Evolutionary conservation across 2,888 invertebrate species (phyloP), one percentile per base, ranked within the genome.

Genomic region (Thelaira solivaga): DNA sequence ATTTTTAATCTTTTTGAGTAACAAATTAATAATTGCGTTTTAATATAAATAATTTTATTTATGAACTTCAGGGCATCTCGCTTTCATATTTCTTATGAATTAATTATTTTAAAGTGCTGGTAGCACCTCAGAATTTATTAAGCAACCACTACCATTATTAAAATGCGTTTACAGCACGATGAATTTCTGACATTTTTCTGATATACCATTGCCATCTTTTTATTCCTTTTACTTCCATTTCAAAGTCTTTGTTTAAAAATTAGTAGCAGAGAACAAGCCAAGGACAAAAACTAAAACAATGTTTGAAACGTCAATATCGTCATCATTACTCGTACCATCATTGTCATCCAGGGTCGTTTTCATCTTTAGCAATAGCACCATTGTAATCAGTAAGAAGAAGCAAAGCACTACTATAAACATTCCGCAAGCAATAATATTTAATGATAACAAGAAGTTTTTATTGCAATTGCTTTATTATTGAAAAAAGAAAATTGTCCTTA

Each of bases 81-180:
- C 0, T 10, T 7, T 0, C 7, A 13, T 7, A 5, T 62, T 13
- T 0, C 4, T 10, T 5, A 61, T 16, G 45, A 62, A 22, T 20
- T 41, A 2, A 51, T 55, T 64, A 26, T 6, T 47, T 72, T 16
- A 24, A 13, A 31, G 8, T 4, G 2, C 64, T 55, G 41, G 8
- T 20, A 20, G 10, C 22, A 72, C 13, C 62, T 53, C 7, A 34
- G 22, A n/a, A 26, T 39, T 62, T 62, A 20, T 36, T 29, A 29
- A 18, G 53, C 29, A 55, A 29, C 18, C 20, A 22, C 3, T 13
- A 20, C 39, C 61, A 36, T 71, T 77, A 68, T 62, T 62, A 68
- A 53, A 72, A 68, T 77, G 62, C 72, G 76, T 76, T 76, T 72
- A 31, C 53, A 67, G 55, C 53, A 67, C 71, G 71, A 67, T 72